Conservation (phyloP, 1,140 invertebrate species). For the Cecropterus lyciades region DNA sequence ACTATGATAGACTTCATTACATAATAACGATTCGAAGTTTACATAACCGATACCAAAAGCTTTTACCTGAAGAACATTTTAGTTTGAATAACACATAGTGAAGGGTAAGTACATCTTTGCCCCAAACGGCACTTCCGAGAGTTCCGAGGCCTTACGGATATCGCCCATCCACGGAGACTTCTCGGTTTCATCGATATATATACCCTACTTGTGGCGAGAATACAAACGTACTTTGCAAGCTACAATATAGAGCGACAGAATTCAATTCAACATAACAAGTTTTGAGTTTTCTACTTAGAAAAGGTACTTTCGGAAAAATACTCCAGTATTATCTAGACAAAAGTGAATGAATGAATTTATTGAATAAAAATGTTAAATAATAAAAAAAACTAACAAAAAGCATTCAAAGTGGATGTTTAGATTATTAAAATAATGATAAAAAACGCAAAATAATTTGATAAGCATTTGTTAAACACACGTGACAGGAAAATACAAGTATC, state of each 20-base stretch:
- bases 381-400: too few relatives aligned
- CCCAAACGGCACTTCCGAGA: slow-evolving; percentile 14
- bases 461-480: too few relatives aligned
- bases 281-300: too few relatives aligned
- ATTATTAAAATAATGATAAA: too few relatives aligned
- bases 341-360: too few relatives aligned
- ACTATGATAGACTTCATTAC: too few relatives aligned
- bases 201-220: slow-evolving; percentile 35
- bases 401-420: too few relatives aligned
- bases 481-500: too few relatives aligned
- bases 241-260: background rate
- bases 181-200: slow-evolving; percentile 39
- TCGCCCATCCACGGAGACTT: slow-evolving; percentile 42
- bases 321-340: too few relatives aligned
- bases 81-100: slow-evolving; percentile 1
- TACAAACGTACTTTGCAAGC: background rate
- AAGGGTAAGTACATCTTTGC: slow-evolving; percentile 1
- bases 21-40: background rate
- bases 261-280: background rate
- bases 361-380: too few relatives aligned
- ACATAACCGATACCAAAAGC: background rate
- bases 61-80: slow-evolving; percentile 2
- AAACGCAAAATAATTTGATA: too few relatives aligned
- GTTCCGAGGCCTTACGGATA: slow-evolving; percentile 16
- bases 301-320: too few relatives aligned